Evolutionary conservation across 2,113 vertebrate genomes (phyloP).

Genomic region (Platichthys flesus): DNA sequence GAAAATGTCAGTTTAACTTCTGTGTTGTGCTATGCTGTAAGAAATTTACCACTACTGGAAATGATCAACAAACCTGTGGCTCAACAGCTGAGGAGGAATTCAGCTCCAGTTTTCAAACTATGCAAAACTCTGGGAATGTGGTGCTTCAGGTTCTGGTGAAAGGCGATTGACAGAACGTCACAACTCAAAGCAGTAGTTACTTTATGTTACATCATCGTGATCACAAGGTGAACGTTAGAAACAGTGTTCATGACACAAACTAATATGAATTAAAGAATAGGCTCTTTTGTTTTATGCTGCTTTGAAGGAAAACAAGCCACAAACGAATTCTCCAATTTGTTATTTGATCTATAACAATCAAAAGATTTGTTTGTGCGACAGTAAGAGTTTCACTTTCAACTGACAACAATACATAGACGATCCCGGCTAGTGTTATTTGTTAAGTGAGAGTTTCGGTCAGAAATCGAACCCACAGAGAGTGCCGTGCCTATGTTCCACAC

Average conservation of each 20-base stretch:
- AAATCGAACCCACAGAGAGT: constrained; percentile 22
- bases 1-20: background rate
- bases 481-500: background rate
- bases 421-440: background rate
- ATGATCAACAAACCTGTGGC: background rate
- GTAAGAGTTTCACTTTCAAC: background rate
- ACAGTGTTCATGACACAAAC: background rate
- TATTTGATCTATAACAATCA: background rate
- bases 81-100: background rate
- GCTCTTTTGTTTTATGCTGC: too few relatives aligned
- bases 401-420: background rate
- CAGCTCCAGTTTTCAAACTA: background rate
- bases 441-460: background rate
- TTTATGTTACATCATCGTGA: background rate
- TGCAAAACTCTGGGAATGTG: background rate
- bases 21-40: background rate
- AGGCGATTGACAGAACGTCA: too few relatives aligned
- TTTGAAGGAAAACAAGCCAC: background rate
- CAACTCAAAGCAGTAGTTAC: background rate
- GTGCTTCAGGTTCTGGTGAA: constrained; percentile 1
- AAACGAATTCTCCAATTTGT: background rate
- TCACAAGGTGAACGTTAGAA: too few relatives aligned
- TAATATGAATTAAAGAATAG: background rate
- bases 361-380: background rate
- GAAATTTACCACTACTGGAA: background rate